A percentile compares a stretch with the other conserved stretches of the same genome.
These are phyloP conservation scores for Sebastes cheni DNA, from an alignment of 2,797 vertebrate species.

Conservation along the genomic window DNA sequence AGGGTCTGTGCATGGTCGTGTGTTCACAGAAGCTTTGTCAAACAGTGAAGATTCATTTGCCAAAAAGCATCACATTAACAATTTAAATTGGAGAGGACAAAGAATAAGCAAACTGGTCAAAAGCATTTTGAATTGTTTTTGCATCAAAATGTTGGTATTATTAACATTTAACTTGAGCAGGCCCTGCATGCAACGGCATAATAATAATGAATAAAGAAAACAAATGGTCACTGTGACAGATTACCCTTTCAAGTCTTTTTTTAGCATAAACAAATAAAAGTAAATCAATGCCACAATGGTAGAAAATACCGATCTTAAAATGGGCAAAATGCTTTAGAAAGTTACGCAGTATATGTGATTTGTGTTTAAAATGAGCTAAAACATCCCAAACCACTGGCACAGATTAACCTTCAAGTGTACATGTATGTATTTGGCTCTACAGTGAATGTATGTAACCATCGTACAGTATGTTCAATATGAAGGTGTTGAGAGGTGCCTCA, in stretches of 20 bases:
- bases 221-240: not conserved
- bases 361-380: not conserved
- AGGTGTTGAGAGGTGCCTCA: slow-evolving; percentile 23
- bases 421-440: not conserved
- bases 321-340: not conserved
- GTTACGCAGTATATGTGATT: not conserved
- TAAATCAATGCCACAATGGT: not conserved
- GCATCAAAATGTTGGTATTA: not conserved
- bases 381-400: not conserved
- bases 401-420: not conserved
- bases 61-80: not conserved
- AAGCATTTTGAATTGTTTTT: not conserved
- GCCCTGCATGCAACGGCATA: not conserved
- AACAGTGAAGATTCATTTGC: not conserved
- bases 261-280: not conserved
- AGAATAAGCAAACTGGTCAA: not conserved
- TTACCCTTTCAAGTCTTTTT: not conserved
- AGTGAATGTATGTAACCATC: not conserved
- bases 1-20: not conserved
- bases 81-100: not conserved
- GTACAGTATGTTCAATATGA: slow-evolving; percentile 6
- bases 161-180: not conserved
- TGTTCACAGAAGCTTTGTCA: not conserved
- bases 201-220: not conserved
- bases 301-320: not conserved